phyloP scores from a whole-genome alignment of 2,113 vertebrate genomes.

The Mobula birostris region DNA sequence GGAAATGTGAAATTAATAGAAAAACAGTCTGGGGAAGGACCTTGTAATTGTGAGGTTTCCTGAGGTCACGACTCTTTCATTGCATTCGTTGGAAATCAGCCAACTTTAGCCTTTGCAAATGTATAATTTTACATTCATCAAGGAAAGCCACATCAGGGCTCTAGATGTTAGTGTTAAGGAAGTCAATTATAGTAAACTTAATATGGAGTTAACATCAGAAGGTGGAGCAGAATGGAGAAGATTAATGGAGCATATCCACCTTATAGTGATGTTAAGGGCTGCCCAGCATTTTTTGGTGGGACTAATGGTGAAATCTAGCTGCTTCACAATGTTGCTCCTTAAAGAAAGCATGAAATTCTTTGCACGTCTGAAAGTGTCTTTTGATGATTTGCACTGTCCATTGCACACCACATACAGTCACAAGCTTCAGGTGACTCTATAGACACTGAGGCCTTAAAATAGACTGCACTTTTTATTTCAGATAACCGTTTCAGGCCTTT shows the following conservation, averaged over 20 bases:
- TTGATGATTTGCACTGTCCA: background rate
- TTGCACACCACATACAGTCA: background rate
- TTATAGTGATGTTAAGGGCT: background rate
- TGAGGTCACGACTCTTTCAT: background rate
- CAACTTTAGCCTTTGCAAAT: background rate
- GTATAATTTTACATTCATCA: background rate
- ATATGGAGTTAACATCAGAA: background rate
- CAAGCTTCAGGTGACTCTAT: background rate
- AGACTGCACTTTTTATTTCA: background rate
- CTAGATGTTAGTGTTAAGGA: background rate
- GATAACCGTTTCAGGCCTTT: background rate
- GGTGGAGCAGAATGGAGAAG: background rate
- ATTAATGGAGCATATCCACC: background rate
- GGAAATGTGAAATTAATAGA: background rate
- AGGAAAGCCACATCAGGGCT: background rate
- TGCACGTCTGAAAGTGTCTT: background rate
- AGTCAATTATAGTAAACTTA: background rate
- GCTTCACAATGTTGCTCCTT: background rate
- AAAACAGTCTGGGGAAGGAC: background rate
- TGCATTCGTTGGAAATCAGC: background rate
- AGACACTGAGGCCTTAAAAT: background rate
- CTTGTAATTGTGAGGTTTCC: background rate
- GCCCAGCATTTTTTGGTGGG: background rate
- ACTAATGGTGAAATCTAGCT: background rate
- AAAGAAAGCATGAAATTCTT: background rate